Evolutionary conservation across 2,113 vertebrate species (phyloP).

Genomic region (Hucho hucho): DNA sequence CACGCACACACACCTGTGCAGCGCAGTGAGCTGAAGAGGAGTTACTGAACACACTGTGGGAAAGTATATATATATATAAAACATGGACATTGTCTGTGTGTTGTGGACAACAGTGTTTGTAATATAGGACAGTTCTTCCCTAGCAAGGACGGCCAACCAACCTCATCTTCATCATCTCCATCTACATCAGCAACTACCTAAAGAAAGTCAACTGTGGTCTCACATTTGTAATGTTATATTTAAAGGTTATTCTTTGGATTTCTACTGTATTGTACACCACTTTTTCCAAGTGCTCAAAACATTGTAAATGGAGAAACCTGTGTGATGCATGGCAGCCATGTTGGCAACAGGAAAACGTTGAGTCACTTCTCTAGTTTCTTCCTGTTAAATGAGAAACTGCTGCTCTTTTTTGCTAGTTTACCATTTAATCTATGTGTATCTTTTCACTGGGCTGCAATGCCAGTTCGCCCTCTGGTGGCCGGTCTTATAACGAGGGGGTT

Average conservation of each 20-base stretch:
- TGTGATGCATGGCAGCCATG: no score
- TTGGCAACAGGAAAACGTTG: no score
- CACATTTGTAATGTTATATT: not conserved
- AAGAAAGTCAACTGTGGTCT: not conserved
- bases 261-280: no score
- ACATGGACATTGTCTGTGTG: conserved; percentile 52
- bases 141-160: conserved; percentile 36
- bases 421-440: no score
- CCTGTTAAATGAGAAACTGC: no score
- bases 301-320: no score
- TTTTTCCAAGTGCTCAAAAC: no score
- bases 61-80: conserved; percentile 48
- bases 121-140: conserved; percentile 62
- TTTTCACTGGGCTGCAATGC: no score
- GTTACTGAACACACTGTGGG: conserved; percentile 36
- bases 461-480: no score
- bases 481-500: no score
- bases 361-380: no score
- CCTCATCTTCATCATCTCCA: conserved; percentile 38
- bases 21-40: not conserved
- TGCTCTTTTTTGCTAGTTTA: no score
- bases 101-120: conserved; percentile 47
- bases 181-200: conserved; percentile 30
- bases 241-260: not conserved
- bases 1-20: not conserved